These are phyloP conservation scores for Mus musculus DNA, from an alignment of 2,113 vertebrate genomes.

Conservation along the genomic window GRCm39 chr13:104088001-104088500, in stretches of 20 bases:
- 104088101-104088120: neutral
- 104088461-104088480: neutral
- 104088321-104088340: neutral
- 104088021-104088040: slow-evolving; percentile 60
- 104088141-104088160: slow-evolving; percentile 70
- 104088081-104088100: slow-evolving; percentile 62
- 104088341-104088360: neutral
- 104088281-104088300: neutral
- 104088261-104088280: slow-evolving; percentile 37
- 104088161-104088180: slow-evolving; percentile 45
- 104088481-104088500: neutral
- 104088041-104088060: slow-evolving; percentile 41
- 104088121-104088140: slow-evolving; percentile 69
- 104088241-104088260: slow-evolving; percentile 39
- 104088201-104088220: slow-evolving; percentile 12
- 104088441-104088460: neutral
- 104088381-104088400: neutral
- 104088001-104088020: slow-evolving; percentile 68
- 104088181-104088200: slow-evolving; percentile 53
- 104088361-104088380: neutral
- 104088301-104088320: neutral
- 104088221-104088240: neutral
- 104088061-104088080: slow-evolving; percentile 68
- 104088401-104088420: neutral
- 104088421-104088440: neutral